These are phyloP conservation scores for Argopecten irradians DNA, from an alignment of 1,140 invertebrate genomes.

Conservation along the genomic window DNA sequence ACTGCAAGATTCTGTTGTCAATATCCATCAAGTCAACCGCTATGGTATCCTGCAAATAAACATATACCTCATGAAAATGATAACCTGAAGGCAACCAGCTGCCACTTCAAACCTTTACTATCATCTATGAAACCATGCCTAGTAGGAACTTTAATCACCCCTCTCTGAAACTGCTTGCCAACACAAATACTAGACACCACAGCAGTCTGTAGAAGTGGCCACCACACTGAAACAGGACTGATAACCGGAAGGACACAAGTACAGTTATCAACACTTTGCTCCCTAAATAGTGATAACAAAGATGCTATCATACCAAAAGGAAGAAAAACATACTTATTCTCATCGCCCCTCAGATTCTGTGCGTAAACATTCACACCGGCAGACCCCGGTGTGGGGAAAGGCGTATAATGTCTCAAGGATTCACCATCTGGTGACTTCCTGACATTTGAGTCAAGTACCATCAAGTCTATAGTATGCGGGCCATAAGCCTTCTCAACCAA, in stretches of 20 bases:
- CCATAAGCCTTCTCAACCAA: constrained; percentile 31
- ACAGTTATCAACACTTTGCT: constrained; percentile 26
- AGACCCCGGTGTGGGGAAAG: constrained; percentile 29
- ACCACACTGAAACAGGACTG: constrained; percentile 31
- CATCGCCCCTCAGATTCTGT: constrained; percentile 25
- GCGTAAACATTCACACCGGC: constrained; percentile 41
- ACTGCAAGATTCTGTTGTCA: neutral
- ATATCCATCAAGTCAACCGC: constrained; percentile 2
- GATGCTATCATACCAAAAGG: constrained; percentile 38
- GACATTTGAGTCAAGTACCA: constrained; percentile 38
- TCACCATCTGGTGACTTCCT: constrained; percentile 1
- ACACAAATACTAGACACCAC: no score
- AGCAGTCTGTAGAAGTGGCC: neutral
- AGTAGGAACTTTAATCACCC: constrained; percentile 31
- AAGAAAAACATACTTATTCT: constrained; percentile 39
- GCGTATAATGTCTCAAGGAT: constrained; percentile 30
- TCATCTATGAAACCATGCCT: constrained; percentile 39
- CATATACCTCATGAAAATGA: neutral
- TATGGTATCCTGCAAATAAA: neutral
- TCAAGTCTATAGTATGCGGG: constrained; percentile 46
- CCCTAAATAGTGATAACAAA: constrained; percentile 21
- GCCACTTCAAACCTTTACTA: constrained; percentile 32
- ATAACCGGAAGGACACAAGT: constrained; percentile 15
- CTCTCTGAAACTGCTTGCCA: constrained; percentile 24
- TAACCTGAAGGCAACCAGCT: constrained; percentile 35